Evolutionary conservation across 2,113 vertebrate species (phyloP).

Genomic region (Ctenomys sociabilis): DNA sequence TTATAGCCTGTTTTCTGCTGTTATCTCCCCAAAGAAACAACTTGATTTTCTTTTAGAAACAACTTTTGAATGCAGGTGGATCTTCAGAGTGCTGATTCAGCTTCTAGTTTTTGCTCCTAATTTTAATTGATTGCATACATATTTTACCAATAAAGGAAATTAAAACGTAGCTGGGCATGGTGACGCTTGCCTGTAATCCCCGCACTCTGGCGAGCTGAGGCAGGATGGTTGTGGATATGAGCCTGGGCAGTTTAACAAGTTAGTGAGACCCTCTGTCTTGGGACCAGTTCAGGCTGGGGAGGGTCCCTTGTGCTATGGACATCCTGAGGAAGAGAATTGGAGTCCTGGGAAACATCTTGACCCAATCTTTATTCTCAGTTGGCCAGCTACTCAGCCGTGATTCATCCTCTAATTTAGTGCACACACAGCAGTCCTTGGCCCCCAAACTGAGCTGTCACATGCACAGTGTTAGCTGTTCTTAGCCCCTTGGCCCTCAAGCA

Average conservation of each 20-base stretch:
- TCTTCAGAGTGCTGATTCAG: constrained; percentile 18
- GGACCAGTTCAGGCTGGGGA: not conserved
- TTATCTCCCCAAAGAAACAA: not conserved
- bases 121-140: not conserved
- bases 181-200: not conserved
- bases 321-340: not conserved
- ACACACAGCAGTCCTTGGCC: not conserved
- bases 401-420: not conserved
- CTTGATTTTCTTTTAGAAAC: not conserved
- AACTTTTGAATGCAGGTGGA: not conserved
- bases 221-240: not conserved
- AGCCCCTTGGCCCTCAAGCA: not conserved
- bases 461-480: not conserved
- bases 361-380: not conserved
- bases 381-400: not conserved
- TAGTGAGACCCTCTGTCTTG: not conserved
- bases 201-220: not conserved
- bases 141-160: constrained; percentile 43
- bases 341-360: not conserved
- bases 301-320: not conserved
- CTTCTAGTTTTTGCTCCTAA: not conserved
- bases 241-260: not conserved
- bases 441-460: not conserved
- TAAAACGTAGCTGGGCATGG: not conserved
- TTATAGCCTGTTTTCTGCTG: not conserved